Evolutionary conservation across 2,888 invertebrate genomes (phyloP).

Genomic region (Uropetala carovei): DNA sequence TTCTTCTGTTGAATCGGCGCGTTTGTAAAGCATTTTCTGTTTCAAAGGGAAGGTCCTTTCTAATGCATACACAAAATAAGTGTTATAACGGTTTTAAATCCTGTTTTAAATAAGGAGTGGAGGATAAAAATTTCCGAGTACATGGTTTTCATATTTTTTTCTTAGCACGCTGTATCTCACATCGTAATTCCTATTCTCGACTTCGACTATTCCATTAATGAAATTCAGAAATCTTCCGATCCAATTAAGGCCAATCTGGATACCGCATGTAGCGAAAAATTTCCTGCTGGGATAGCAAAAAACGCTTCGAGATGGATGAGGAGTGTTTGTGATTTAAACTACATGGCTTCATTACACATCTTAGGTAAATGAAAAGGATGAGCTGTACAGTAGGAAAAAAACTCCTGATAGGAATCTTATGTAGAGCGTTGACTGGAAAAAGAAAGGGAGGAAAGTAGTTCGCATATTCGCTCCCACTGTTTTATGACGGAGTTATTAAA

Average conservation of each 20-base stretch:
- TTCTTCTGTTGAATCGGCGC: no score
- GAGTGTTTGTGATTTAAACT: neutral
- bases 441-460: neutral
- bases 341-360: neutral
- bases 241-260: neutral
- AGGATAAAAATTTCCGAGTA: neutral
- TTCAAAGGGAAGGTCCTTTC: no score
- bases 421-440: neutral
- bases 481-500: neutral
- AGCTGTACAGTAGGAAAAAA: no score
- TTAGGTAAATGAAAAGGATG: neutral
- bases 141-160: neutral
- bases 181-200: neutral
- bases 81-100: neutral
- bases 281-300: neutral
- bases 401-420: neutral
- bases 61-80: no score
- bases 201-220: neutral
- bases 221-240: conserved; percentile 5
- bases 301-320: neutral
- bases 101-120: neutral
- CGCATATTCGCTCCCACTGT: neutral
- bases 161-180: neutral
- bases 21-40: no score
- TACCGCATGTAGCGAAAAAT: neutral